Conservation (phyloP, 1,140 invertebrate species). For the Adoxophyes honmai region DNA sequence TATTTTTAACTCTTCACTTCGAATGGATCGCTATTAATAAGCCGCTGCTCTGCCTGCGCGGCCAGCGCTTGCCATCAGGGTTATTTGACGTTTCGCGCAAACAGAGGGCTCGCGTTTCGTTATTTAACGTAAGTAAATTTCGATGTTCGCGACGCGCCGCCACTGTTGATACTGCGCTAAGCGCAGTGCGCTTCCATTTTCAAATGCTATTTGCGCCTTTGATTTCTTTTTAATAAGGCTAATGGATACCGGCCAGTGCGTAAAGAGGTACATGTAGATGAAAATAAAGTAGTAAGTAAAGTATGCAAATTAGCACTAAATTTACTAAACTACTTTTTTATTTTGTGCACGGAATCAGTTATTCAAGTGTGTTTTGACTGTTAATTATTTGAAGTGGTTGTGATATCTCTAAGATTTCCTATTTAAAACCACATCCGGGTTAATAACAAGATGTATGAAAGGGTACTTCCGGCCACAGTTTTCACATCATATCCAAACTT, state of each 20-base stretch:
- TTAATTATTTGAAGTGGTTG: too few species aligned
- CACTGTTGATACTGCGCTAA: conserved; percentile 45
- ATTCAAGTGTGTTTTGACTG: too few species aligned
- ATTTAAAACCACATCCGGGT: too few species aligned
- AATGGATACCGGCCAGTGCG: conserved; percentile 19
- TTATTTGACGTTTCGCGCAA: conserved; percentile 61
- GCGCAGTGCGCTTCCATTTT: conserved; percentile 29
- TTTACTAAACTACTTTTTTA: too few species aligned
- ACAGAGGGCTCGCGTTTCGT: conserved; percentile 69
- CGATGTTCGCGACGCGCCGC: conserved; percentile 56
- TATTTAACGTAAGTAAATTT: conserved; percentile 76
- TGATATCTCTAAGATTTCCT: too few species aligned
- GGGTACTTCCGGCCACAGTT: background rate
- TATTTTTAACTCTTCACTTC: too few species aligned
- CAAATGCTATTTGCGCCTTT: conserved; percentile 18
- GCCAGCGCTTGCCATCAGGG: conserved; percentile 25
- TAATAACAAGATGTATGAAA: too few species aligned
- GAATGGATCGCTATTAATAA: too few species aligned
- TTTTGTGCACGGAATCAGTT: too few species aligned
- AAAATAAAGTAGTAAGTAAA: too few species aligned
- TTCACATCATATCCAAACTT: background rate
- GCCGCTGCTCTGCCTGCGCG: too few species aligned
- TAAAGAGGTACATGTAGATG: background rate
- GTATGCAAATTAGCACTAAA: too few species aligned
- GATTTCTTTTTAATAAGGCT: conserved; percentile 26